Conservation (phyloP, 2,888 invertebrate genomes). For the Epinotia brunnichana region DNA sequence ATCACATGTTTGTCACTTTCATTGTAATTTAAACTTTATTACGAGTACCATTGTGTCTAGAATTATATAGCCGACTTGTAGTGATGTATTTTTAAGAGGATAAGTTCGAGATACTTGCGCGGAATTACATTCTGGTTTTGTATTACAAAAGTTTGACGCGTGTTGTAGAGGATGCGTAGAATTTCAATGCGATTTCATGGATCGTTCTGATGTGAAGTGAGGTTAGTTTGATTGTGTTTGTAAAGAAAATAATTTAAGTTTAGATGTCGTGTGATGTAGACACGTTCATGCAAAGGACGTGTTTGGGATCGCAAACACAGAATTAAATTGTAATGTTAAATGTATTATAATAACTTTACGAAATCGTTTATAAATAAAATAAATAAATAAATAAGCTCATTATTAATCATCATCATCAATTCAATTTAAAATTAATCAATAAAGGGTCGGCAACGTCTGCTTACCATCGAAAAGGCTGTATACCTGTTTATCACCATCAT, state of each 20-base stretch:
- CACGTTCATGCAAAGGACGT: background rate
- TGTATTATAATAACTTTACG: too few relatives aligned
- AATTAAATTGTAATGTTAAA: background rate
- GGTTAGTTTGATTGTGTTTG: background rate
- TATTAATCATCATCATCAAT: too few relatives aligned
- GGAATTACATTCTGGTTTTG: constrained; percentile 14
- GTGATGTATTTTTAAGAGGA: constrained; percentile 4
- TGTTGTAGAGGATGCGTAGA: constrained; percentile 6
- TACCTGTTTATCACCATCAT: too few relatives aligned
- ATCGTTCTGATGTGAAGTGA: background rate
- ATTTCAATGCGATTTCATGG: constrained; percentile 18
- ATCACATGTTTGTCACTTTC: background rate
- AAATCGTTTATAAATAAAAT: too few relatives aligned
- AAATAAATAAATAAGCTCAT: too few relatives aligned
- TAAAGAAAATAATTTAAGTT: background rate
- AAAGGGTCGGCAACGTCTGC: too few relatives aligned
- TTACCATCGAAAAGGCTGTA: too few relatives aligned
- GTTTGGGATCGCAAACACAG: background rate
- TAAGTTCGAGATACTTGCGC: background rate
- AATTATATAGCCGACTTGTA: background rate
- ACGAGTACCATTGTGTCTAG: background rate
- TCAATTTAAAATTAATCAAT: too few relatives aligned
- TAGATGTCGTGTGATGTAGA: background rate
- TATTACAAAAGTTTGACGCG: constrained; percentile 35
- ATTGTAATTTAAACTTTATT: constrained; percentile 10